Evolutionary conservation across 2,888 invertebrate genomes (phyloP).

Genomic region (Lasioglossum vierecki): DNA sequence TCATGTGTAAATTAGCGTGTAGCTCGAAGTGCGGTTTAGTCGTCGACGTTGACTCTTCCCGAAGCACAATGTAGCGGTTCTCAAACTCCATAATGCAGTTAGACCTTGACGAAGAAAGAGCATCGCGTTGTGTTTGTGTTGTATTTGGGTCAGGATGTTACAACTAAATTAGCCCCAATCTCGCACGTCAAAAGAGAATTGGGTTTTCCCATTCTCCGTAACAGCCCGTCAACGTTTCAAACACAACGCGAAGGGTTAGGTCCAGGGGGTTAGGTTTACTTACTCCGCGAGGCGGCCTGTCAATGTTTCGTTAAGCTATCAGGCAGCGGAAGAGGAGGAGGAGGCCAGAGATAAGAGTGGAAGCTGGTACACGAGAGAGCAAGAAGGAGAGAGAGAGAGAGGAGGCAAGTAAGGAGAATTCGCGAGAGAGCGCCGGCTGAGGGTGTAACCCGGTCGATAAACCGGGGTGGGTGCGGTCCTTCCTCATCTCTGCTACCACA

Average conservation of each 20-base stretch:
- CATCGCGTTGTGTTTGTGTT: background rate
- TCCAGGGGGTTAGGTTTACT: background rate
- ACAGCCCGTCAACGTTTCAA: background rate
- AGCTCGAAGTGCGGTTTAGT: background rate
- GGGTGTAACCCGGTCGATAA: conserved; percentile 80
- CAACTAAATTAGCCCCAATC: background rate
- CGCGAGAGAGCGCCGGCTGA: conserved; percentile 70
- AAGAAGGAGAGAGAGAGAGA: background rate
- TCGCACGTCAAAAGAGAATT: background rate
- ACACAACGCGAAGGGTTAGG: background rate
- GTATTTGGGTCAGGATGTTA: background rate
- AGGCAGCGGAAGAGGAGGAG: background rate
- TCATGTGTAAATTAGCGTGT: background rate
- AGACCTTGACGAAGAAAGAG: background rate
- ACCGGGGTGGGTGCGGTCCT: conserved; percentile 80
- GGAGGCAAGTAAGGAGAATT: conserved; percentile 72
- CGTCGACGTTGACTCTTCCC: background rate
- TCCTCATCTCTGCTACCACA: conserved; percentile 70
- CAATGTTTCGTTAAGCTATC: conserved; percentile 15
- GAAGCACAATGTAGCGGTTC: background rate
- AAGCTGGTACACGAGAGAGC: background rate
- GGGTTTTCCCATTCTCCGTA: background rate
- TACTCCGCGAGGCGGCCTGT: background rate
- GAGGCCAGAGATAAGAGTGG: conserved; percentile 7
- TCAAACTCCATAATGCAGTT: background rate